Evolutionary conservation across 2,797 vertebrate species (phyloP).

Genomic region (Choloepus didactylus): DNA sequence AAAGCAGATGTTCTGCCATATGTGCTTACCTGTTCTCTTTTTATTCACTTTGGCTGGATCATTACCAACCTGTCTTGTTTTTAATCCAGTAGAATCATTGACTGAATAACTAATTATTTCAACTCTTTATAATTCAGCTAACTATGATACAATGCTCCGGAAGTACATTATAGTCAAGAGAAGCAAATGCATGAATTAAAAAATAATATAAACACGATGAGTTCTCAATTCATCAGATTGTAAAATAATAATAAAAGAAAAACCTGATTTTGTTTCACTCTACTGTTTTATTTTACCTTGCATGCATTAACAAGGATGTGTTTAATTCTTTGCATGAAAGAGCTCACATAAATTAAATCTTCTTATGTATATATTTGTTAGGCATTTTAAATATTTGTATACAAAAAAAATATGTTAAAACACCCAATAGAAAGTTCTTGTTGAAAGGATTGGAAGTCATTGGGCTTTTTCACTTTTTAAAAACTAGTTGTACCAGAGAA

Average conservation of each 20-base stretch:
- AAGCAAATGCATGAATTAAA: conserved; percentile 48
- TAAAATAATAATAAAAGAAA: not conserved
- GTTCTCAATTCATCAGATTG: not conserved
- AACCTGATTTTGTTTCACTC: not conserved
- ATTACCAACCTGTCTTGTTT: conserved; percentile 86
- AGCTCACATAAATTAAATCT: not conserved
- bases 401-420: conserved; percentile 16
- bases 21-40: conserved; percentile 88
- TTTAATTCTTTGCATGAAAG: not conserved
- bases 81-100: conserved; percentile 85
- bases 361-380: not conserved
- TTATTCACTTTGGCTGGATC: conserved; percentile 87
- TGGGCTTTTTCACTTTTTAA: not conserved
- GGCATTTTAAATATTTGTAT: not conserved
- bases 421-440: not conserved
- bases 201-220: conserved; percentile 1
- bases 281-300: not conserved
- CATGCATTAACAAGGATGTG: not conserved
- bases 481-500: not conserved
- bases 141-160: conserved; percentile 70
- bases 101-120: conserved; percentile 84
- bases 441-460: not conserved
- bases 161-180: conserved; percentile 50
- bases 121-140: conserved; percentile 72
- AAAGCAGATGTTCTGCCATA: conserved; percentile 89